Percentiles rank a stretch among this genome's conserved stretches.
Evolutionary conservation across 2,888 invertebrate species (phyloP).

Genomic region (Sinodicranocentrus sp.): DNA sequence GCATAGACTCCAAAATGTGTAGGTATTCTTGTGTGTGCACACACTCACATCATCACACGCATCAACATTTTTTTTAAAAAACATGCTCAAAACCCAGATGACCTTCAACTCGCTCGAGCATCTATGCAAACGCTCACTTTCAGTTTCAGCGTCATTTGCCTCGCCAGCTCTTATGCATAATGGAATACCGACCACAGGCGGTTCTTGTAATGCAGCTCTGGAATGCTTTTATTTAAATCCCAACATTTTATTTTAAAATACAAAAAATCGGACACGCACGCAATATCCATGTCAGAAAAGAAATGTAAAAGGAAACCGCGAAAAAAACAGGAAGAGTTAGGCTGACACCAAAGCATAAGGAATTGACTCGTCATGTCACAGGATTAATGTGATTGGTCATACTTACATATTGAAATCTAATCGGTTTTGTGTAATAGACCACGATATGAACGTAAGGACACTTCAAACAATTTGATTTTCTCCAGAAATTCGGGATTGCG

Average conservation of each 20-base stretch:
- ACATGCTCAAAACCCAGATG: slow-evolving; percentile 52
- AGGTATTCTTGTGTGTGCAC: neutral
- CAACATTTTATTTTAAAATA: neutral
- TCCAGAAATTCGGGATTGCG: too few relatives aligned
- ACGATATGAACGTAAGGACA: too few relatives aligned
- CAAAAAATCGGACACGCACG: slow-evolving; percentile 13
- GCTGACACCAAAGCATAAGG: too few relatives aligned
- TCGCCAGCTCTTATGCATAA: too few relatives aligned
- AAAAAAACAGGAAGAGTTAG: too few relatives aligned
- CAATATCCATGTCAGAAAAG: too few relatives aligned
- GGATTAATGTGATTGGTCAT: neutral
- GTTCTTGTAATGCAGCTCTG: neutral
- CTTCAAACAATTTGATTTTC: too few relatives aligned
- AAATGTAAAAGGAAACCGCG: too few relatives aligned
- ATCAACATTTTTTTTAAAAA: slow-evolving; percentile 37
- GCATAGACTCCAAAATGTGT: slow-evolving; percentile 65
- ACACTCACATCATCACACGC: slow-evolving; percentile 31
- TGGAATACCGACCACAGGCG: neutral
- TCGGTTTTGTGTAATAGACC: too few relatives aligned
- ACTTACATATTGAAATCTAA: too few relatives aligned
- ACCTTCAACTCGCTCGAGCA: slow-evolving; percentile 65
- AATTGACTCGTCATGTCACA: too few relatives aligned
- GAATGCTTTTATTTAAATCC: neutral
- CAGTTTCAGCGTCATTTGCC: too few relatives aligned
- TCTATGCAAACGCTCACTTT: slow-evolving; percentile 48